These are phyloP conservation scores for Hoplodrina blanda DNA, from an alignment of 2,888 invertebrate species.

Conservation along the genomic window DNA sequence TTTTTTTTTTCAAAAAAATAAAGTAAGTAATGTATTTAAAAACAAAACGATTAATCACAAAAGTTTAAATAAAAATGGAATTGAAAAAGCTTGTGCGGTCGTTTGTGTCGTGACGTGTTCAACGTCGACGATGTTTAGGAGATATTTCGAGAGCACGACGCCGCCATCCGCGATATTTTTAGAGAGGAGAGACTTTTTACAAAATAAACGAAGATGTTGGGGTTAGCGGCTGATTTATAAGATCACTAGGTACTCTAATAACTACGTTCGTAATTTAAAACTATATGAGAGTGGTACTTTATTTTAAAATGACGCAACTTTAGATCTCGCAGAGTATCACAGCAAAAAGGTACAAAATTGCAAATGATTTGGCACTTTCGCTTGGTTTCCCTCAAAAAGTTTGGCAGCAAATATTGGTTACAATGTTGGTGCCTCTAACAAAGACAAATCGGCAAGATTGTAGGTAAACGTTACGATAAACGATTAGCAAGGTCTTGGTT, in stretches of 20 bases:
- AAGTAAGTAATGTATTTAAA: conserved; percentile 39
- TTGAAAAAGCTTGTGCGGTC: conserved; percentile 62
- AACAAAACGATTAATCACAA: conserved; percentile 58
- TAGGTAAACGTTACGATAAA: conserved; percentile 20
- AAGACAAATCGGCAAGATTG: conserved; percentile 5
- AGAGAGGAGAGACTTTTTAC: conserved; percentile 88
- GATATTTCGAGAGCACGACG: conserved; percentile 84
- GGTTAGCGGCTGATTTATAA: conserved; percentile 82
- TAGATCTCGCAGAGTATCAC: neutral
- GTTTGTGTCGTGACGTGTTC: conserved; percentile 72
- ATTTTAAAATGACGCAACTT: conserved; percentile 10
- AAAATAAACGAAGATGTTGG: conserved; percentile 86
- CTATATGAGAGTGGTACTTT: conserved; percentile 8
- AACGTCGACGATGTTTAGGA: conserved; percentile 75
- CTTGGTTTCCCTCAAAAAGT: neutral
- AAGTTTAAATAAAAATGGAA: conserved; percentile 56
- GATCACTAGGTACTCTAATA: conserved; percentile 59
- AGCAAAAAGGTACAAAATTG: neutral
- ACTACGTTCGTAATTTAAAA: conserved; percentile 38
- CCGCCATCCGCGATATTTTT: conserved; percentile 86
- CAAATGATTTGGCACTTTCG: neutral
- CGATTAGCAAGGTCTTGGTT: conserved; percentile 14
- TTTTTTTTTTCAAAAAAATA: conserved; percentile 24
- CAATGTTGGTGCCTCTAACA: conserved; percentile 11
- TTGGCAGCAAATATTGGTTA: conserved; percentile 15